Evolutionary conservation across 2,888 invertebrate genomes (phyloP).

Genomic region (Phorcus lineatus): DNA sequence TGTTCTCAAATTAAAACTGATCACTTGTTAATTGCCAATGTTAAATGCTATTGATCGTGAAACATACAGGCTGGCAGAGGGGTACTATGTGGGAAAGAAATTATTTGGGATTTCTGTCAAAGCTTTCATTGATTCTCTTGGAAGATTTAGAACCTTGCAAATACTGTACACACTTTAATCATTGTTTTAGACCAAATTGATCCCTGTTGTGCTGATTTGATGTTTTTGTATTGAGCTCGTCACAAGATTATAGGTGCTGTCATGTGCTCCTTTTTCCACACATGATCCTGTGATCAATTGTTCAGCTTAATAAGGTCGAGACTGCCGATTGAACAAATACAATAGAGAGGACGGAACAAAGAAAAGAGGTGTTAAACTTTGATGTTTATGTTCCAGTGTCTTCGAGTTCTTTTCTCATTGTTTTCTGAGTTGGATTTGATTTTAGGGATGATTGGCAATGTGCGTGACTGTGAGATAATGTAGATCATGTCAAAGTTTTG

Average conservation of each 20-base stretch:
- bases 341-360: background rate
- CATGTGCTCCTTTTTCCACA: constrained; percentile 27
- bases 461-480: too few species aligned
- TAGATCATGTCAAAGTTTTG: too few species aligned
- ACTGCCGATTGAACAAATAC: background rate
- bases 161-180: constrained; percentile 17
- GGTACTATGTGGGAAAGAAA: background rate
- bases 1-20: constrained; percentile 14
- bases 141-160: background rate
- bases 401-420: too few species aligned
- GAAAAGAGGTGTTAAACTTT: background rate
- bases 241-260: constrained; percentile 23
- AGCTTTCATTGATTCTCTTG: background rate
- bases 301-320: background rate
- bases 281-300: constrained; percentile 11
- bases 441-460: too few species aligned
- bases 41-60: constrained; percentile 21
- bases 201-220: background rate
- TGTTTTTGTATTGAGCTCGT: constrained; percentile 14
- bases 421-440: too few species aligned
- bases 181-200: constrained; percentile 16
- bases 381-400: too few species aligned
- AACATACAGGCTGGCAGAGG: background rate
- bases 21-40: constrained; percentile 24
- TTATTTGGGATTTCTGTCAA: background rate